phyloP scores from a whole-genome alignment of 2,888 invertebrate species.

The Aphodius sticticus region DNA sequence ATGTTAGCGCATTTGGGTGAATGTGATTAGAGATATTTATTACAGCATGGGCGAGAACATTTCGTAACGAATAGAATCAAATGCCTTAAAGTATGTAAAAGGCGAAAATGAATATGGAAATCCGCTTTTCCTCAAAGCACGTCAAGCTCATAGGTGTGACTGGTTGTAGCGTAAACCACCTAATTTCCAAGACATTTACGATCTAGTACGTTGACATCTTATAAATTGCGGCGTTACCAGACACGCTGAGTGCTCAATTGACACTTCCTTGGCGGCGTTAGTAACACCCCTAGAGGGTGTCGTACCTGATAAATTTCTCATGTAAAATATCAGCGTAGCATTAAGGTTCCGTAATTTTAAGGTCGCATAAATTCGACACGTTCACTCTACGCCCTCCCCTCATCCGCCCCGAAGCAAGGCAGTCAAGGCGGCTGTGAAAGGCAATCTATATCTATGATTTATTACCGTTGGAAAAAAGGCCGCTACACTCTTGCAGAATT shows the following conservation, averaged over 20 bases:
- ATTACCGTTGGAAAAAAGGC: not conserved
- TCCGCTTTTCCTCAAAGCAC: not conserved
- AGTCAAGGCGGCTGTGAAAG: not conserved
- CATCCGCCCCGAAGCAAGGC: not conserved
- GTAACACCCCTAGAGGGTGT: not conserved
- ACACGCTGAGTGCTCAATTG: not conserved
- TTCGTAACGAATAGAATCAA: no score
- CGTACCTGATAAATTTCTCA: constrained; percentile 4
- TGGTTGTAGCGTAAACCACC: not conserved
- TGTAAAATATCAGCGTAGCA: constrained; percentile 4
- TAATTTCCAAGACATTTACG: not conserved
- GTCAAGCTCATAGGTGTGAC: not conserved
- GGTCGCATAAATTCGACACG: not conserved
- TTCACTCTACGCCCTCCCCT: not conserved
- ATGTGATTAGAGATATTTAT: no score
- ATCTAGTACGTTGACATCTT: not conserved
- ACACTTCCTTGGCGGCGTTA: constrained; percentile 4
- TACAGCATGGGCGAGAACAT: no score
- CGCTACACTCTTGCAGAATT: not conserved
- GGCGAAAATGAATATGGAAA: not conserved
- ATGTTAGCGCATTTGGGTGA: no score
- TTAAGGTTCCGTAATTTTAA: not conserved
- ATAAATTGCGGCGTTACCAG: not conserved
- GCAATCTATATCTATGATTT: constrained; percentile 4
- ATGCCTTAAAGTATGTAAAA: not conserved